A percentile compares a stretch with the other conserved stretches of the same genome.
These are phyloP conservation scores for Amiota minor DNA, from an alignment of 2,888 invertebrate species.

Conservation along the genomic window DNA sequence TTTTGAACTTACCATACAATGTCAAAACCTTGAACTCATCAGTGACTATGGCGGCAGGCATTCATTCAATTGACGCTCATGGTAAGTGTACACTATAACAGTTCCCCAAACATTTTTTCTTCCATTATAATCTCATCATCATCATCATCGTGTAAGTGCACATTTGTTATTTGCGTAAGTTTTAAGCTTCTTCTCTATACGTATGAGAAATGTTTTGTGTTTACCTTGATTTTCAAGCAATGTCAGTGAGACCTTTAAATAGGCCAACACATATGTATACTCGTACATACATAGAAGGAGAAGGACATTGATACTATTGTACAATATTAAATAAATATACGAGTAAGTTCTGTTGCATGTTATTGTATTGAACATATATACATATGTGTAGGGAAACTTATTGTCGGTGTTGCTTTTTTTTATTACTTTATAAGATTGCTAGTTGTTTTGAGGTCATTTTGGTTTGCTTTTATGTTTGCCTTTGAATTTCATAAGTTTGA, in stretches of 20 bases:
- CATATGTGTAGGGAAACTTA: background rate
- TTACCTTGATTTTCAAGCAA: conserved; percentile 7
- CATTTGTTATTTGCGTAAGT: conserved; percentile 9
- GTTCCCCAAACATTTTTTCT: too few species aligned
- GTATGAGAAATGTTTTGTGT: background rate
- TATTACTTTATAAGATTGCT: background rate
- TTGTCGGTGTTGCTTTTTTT: conserved; percentile 8
- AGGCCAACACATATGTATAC: background rate
- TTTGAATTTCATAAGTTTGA: background rate
- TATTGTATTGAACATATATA: background rate
- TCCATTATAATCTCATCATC: too few species aligned
- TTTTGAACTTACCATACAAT: conserved; percentile 28
- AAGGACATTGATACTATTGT: conserved; percentile 21
- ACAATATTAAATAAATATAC: background rate
- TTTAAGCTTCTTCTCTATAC: background rate
- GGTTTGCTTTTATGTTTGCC: background rate
- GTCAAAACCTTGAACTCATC: conserved; percentile 26
- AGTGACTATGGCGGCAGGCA: too few species aligned
- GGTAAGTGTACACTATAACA: too few species aligned
- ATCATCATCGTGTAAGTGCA: too few species aligned
- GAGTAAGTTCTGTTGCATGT: background rate
- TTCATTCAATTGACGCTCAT: too few species aligned
- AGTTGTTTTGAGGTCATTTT: background rate
- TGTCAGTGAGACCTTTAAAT: background rate
- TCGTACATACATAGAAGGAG: too few species aligned